Base-by-base conservation (phyloP, 2,113 vertebrate species). In the Paralichthys olivaceus region DNA sequence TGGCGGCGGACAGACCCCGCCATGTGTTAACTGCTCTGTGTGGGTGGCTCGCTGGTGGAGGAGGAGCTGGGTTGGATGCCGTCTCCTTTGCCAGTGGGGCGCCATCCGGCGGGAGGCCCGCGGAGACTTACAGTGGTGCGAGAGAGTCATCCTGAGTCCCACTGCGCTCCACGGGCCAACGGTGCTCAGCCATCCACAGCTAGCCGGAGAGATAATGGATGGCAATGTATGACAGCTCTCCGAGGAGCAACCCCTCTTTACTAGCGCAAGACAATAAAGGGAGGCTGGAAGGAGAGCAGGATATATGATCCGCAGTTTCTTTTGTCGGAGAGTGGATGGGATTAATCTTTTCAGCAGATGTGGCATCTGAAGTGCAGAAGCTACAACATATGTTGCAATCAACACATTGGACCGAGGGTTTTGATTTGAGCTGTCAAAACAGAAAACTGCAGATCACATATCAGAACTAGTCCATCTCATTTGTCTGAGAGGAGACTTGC, bases 211-310 rank as follows among this genome's bases (percentile, higher is more conserved):
- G 84, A 88, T 90, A 91, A 92, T 87, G 81, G 85, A 83, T 74
- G 81, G 77, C 83, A 84, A 84, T 70, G 62, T 87, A 82, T 87
- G 87, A 81, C 88, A 82, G 85, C 69, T 89, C 85, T 85, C 89
- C 72, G 37, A 83, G 83, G 81, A 85, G 61, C 17, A 29, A 22
- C 20, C 6, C 4, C 34, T 32, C 65, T 63, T 69, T 67, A 56
- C 51, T 55, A 43, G 56, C 70, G 29, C 47, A 63, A 72, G 64
- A 67, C 65, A 79, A 73, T 70, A 55, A 55, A 40, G 68, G 28
- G 59, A 56, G 64, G 43, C 61, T 72, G 54, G 59, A 26, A 23
- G 45, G n/a, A 54, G 56, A 63, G 69, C 32, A 54, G 64, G 56
- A 68, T 63, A 45, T 60, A 83, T 59, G 64, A 83, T 47, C 70